Conservation (phyloP, 2,888 invertebrate species). For the Harpalus rufipes region DNA sequence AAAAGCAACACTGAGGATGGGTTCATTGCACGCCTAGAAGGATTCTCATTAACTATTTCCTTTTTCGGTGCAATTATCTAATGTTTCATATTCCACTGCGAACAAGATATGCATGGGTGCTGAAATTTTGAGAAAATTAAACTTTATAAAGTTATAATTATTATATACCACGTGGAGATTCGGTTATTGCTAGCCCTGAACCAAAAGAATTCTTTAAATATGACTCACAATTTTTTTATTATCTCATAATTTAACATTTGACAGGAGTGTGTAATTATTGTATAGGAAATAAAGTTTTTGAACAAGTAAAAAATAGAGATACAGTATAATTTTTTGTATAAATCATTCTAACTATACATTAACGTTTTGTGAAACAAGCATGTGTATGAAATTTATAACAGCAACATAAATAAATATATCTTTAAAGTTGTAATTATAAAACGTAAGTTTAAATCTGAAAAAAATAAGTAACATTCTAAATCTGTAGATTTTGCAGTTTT, state of each 20-base stretch:
- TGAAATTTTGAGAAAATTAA: constrained; percentile 21
- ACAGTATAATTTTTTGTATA: not conserved
- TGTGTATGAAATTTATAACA: too few relatives aligned
- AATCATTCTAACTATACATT: too few relatives aligned
- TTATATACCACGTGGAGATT: constrained; percentile 9
- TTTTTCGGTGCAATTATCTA: constrained; percentile 56
- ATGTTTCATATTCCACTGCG: constrained; percentile 1
- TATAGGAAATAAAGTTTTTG: constrained; percentile 2
- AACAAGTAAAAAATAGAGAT: constrained; percentile 2
- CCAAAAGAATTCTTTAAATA: constrained; percentile 4
- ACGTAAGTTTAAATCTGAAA: too few relatives aligned
- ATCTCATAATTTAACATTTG: constrained; percentile 10
- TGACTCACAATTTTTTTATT: constrained; percentile 26
- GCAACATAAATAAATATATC: too few relatives aligned
- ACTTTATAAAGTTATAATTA: constrained; percentile 14
- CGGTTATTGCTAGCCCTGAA: constrained; percentile 34
- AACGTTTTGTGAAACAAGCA: too few relatives aligned
- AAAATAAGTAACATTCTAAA: too few relatives aligned
- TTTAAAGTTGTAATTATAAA: too few relatives aligned
- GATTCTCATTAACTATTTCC: constrained; percentile 59
- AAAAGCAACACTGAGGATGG: constrained; percentile 45
- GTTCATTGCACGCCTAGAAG: constrained; percentile 35
- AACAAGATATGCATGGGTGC: constrained; percentile 39
- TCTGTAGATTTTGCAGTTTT: too few relatives aligned
- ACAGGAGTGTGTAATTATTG: constrained; percentile 4